These are phyloP conservation scores for Volucella zonaria DNA, from an alignment of 2,888 invertebrate species.

Conservation along the genomic window DNA sequence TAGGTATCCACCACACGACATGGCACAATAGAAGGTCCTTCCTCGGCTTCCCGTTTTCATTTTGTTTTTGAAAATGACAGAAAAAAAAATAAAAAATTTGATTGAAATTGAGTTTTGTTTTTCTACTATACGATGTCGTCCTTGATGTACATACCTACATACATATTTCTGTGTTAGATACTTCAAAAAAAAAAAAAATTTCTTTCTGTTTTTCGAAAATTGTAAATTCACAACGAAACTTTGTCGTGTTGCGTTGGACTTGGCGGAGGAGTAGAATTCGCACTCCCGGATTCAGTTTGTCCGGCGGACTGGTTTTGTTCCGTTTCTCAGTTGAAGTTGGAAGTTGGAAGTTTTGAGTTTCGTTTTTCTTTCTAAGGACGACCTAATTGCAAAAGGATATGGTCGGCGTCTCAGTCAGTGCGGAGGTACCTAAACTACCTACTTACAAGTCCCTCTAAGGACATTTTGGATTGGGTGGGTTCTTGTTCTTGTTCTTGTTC, in stretches of 20 bases:
- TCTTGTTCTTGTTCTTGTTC: constrained; percentile 15
- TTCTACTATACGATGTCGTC: constrained; percentile 56
- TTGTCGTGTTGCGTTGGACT: constrained; percentile 32
- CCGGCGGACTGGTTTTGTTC: constrained; percentile 2
- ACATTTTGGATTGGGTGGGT: neutral
- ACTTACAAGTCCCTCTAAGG: too few relatives aligned
- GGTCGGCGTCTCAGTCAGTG: neutral
- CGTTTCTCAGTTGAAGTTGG: neutral
- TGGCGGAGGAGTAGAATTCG: neutral
- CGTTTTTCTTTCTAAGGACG: constrained; percentile 45
- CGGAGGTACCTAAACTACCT: neutral
- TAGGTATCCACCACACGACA: neutral
- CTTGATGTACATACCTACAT: constrained; percentile 54
- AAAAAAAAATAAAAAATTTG: too few relatives aligned
- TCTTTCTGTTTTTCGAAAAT: constrained; percentile 22
- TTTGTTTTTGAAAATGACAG: neutral
- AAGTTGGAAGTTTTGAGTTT: neutral
- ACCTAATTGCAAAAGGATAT: constrained; percentile 63
- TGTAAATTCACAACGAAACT: constrained; percentile 50
- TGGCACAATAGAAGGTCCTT: neutral
- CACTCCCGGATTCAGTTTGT: neutral
- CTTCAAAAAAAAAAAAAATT: constrained; percentile 36
- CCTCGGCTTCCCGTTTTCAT: neutral
- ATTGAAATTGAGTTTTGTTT: constrained; percentile 69
- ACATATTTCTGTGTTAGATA: neutral